Percentiles rank a stretch among this genome's conserved stretches.
Conservation (phyloP, 92 coral and sea anemone species). For the Zoanthus gigantus region DNA sequence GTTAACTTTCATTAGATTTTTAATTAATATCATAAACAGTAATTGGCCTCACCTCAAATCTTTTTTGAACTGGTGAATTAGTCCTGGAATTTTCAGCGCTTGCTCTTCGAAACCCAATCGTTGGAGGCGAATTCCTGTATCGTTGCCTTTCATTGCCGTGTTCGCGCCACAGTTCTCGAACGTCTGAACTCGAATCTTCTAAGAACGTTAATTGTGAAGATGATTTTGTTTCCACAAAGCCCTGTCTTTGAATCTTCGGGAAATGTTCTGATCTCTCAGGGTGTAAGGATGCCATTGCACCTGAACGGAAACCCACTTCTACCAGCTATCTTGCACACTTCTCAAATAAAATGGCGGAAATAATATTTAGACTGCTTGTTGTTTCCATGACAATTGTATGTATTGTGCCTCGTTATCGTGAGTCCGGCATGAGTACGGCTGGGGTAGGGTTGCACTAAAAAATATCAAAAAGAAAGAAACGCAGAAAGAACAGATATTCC, state of each 20-base stretch:
- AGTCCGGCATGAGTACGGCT: neutral
- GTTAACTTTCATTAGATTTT: neutral
- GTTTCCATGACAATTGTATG: constrained; percentile 74
- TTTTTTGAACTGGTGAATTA: constrained; percentile 84
- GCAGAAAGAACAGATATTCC: neutral
- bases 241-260: constrained; percentile 80
- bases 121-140: constrained; percentile 86
- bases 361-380: constrained; percentile 72
- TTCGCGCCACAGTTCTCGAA: constrained; percentile 84
- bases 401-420: constrained; percentile 34
- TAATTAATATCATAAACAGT: no score
- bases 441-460: neutral
- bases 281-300: constrained; percentile 87
- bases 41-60: constrained; percentile 81
- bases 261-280: constrained; percentile 77
- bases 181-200: constrained; percentile 84
- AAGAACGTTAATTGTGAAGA: constrained; percentile 69
- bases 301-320: constrained; percentile 2
- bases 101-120: constrained; percentile 82
- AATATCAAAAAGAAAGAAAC: neutral
- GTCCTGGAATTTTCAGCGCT: constrained; percentile 89
- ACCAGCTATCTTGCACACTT: neutral
- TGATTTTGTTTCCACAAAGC: constrained; percentile 72
- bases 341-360: constrained; percentile 75
- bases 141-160: constrained; percentile 87